Evolutionary conservation across 2,888 invertebrate species (phyloP).

Genomic region (Hypomecis atomaria): DNA sequence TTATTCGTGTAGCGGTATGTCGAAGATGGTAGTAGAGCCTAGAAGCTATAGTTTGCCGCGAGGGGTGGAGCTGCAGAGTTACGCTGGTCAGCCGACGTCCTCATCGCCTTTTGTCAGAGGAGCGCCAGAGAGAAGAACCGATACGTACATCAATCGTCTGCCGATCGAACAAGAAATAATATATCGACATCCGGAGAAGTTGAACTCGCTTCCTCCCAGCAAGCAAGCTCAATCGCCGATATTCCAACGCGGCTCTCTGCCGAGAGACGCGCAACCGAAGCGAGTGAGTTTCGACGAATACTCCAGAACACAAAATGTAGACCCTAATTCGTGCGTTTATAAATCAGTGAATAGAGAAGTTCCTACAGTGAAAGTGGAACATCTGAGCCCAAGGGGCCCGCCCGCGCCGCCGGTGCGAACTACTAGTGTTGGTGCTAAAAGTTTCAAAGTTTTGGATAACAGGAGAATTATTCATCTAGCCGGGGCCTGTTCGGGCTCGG

Average conservation of each 20-base stretch:
- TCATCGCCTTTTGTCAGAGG: slow-evolving; percentile 63
- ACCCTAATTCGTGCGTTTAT: slow-evolving; percentile 43
- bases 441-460: slow-evolving; percentile 49
- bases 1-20: slow-evolving; percentile 57
- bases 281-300: slow-evolving; percentile 67
- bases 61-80: slow-evolving; percentile 56
- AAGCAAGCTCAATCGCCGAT: slow-evolving; percentile 48
- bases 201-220: slow-evolving; percentile 47
- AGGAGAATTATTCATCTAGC: slow-evolving; percentile 48
- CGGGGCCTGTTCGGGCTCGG: slow-evolving; percentile 83
- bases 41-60: slow-evolving; percentile 69
- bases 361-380: slow-evolving; percentile 44
- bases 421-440: slow-evolving; percentile 64
- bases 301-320: slow-evolving; percentile 41
- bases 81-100: slow-evolving; percentile 56
- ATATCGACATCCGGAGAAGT: slow-evolving; percentile 66
- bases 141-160: slow-evolving; percentile 61
- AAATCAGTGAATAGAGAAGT: slow-evolving; percentile 43
- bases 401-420: slow-evolving; percentile 72
- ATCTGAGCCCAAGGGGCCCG: slow-evolving; percentile 48
- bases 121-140: slow-evolving; percentile 69
- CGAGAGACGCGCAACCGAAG: slow-evolving; percentile 57
- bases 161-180: slow-evolving; percentile 58
- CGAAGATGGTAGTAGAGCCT: slow-evolving; percentile 54
- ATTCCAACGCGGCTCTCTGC: slow-evolving; percentile 56